Percentiles rank a stretch among this genome's conserved stretches.
Evolutionary conservation across 2,888 invertebrate genomes (phyloP).

Genomic region (Alviniconcha strummeri): DNA sequence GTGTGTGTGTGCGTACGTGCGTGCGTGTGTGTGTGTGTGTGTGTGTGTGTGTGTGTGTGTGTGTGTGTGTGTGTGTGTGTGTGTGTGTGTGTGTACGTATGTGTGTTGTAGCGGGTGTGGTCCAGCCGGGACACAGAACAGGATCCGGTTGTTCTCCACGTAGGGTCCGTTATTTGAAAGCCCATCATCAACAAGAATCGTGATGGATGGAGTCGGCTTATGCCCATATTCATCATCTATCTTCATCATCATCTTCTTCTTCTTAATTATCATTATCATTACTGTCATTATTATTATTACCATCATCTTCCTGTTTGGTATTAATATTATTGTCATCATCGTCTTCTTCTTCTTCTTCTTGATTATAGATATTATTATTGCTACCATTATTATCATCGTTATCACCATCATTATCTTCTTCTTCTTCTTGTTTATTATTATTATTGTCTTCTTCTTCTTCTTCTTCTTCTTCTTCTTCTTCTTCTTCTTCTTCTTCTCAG

Average conservation of each 20-base stretch:
- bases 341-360: too few species aligned
- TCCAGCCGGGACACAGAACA: constrained; percentile 10
- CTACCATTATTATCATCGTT: too few species aligned
- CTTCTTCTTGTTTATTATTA: too few species aligned
- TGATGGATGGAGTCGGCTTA: too few species aligned
- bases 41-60: constrained; percentile 11
- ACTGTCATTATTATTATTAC: neutral
- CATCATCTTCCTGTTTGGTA: too few species aligned
- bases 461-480: neutral
- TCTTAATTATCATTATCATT: neutral
- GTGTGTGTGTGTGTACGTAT: constrained; percentile 77
- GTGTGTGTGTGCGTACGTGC: neutral
- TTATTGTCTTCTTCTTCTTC: neutral
- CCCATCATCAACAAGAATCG: too few species aligned
- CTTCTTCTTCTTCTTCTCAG: too few species aligned
- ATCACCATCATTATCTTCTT: too few species aligned
- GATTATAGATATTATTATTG: too few species aligned
- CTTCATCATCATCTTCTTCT: too few species aligned
- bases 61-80: constrained; percentile 11
- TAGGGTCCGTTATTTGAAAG: constrained; percentile 26
- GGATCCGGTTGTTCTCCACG: neutral
- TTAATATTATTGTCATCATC: too few species aligned
- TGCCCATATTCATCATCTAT: too few species aligned
- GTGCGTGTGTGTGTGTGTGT: neutral
- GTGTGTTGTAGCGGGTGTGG: constrained; percentile 79